Evolutionary conservation across 2,113 vertebrate genomes (phyloP).

Genomic region (Pygoscelis antarcticus): DNA sequence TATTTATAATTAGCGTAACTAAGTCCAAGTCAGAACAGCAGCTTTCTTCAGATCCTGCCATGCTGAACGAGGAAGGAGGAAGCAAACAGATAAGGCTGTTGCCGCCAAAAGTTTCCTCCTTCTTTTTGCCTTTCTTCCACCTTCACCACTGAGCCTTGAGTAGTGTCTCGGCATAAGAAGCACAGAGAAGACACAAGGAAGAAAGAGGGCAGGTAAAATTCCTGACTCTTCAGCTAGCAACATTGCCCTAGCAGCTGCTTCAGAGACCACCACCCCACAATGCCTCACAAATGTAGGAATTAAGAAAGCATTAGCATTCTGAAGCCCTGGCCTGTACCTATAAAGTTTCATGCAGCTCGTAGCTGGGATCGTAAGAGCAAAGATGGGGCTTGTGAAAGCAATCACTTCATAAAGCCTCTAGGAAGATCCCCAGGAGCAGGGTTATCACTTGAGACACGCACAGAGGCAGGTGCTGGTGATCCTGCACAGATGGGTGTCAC

Average conservation of each 20-base stretch:
- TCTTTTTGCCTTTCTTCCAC: not conserved
- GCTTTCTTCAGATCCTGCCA: not conserved
- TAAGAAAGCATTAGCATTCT: not conserved
- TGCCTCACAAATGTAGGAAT: accelerated
- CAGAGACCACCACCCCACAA: not conserved
- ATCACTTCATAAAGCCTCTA: not conserved
- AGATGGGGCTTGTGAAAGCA: not conserved
- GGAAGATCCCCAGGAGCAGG: not conserved
- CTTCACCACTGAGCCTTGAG: not conserved
- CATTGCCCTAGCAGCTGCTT: not conserved
- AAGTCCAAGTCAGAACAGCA: not conserved
- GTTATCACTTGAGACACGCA: not conserved
- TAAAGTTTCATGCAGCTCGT: accelerated
- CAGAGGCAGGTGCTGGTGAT: not conserved
- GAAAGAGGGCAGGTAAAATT: not conserved
- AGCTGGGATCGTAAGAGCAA: not conserved
- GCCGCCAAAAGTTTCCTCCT: not conserved
- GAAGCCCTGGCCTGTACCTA: not conserved
- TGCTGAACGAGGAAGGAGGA: not conserved
- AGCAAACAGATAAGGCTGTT: not conserved
- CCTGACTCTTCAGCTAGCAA: not conserved
- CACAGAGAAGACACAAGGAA: not conserved
- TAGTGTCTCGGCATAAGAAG: not conserved
- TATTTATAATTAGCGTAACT: not conserved
- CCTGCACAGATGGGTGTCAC: not conserved